Evolutionary conservation across 2,113 vertebrate genomes (phyloP), one percentile per base, ranked within the genome.

Genomic region (Cettia cetti): DNA sequence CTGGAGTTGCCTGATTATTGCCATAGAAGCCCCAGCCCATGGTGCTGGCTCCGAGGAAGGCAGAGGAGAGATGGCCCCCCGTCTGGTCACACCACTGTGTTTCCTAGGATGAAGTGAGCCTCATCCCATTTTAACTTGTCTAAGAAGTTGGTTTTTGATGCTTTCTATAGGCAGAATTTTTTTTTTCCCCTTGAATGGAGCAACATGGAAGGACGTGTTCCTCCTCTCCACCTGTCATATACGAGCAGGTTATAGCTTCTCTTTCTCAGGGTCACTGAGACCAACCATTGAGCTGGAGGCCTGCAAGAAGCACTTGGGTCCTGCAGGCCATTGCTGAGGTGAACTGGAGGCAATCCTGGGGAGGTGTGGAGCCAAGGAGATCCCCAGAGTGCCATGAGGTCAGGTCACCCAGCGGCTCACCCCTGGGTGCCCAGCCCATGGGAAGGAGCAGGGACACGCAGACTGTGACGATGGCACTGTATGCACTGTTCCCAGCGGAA

Each of bases 181-280:
- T 64, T 83, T 17, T 42, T 52, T 3, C 3, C 6, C 37, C 66
- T 90, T 96, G 90, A 97, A 83, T 89, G 92, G 94, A 97, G 79
- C 93, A 95, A 94, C 94, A 80, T 92, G 88, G 96, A 97, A 96
- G 95, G 91, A 94, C 70, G 90, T 82, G 85, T 26, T 86, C 89
- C 91, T 96, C 45, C 56, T 92, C 74, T 85, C 37, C 79, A 83
- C 66, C 65, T 89, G 49, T 61, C 74, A 24, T 40, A 85, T 79
- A 91, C 87, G 94, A 95, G 89, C 54, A 76, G 89, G 89, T 97
- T 95, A 96, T 91, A 97, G 84, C 74, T 94, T 88, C 95, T 96
- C 96, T 96, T 97, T 76, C 97, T 97, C 30, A 17, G 82, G 84
- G 90, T 98, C 97, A 97, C 91, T 98, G 98, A 99, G 98, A 98